phyloP scores from a whole-genome alignment of 2,888 invertebrate genomes.

The Trisateles emortualis region DNA sequence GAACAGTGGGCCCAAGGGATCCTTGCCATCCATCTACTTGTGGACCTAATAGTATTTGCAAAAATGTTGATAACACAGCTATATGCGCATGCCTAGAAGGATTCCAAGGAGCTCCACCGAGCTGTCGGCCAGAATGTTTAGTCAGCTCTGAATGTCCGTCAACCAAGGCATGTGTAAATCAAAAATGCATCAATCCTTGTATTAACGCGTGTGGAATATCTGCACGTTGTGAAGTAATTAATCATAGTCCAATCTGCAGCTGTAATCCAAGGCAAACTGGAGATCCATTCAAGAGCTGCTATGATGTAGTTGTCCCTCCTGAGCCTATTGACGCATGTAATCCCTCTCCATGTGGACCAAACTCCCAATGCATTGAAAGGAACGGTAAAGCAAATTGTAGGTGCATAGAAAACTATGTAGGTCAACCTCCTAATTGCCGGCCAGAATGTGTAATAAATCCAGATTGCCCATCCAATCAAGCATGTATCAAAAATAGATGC shows the following conservation, averaged over 20 bases:
- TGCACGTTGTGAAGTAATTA: constrained; percentile 93
- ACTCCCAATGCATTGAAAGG: constrained; percentile 90
- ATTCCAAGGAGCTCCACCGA: constrained; percentile 93
- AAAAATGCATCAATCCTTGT: constrained; percentile 94
- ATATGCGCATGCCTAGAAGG: constrained; percentile 92
- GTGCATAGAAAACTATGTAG: constrained; percentile 92
- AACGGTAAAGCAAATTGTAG: constrained; percentile 91
- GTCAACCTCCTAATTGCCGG: constrained; percentile 93
- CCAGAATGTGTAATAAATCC: constrained; percentile 94
- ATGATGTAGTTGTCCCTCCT: constrained; percentile 78
- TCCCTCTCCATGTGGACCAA: constrained; percentile 94
- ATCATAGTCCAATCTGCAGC: constrained; percentile 95
- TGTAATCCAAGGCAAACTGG: constrained; percentile 92
- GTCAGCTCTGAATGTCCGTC: constrained; percentile 94
- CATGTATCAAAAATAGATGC: constrained; percentile 93
- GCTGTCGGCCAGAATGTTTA: constrained; percentile 94
- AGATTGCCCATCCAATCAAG: constrained; percentile 92
- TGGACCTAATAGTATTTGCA: constrained; percentile 92
- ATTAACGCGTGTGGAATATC: constrained; percentile 92
- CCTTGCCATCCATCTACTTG: constrained; percentile 93
- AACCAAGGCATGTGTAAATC: constrained; percentile 93
- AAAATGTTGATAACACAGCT: constrained; percentile 91
- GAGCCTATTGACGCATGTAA: constrained; percentile 87
- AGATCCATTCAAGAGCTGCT: constrained; percentile 93
- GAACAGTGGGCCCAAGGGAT: constrained; percentile 78